These are phyloP conservation scores for Phoeniculus purpureus DNA, from an alignment of 2,797 vertebrate genomes.

Conservation along the genomic window DNA sequence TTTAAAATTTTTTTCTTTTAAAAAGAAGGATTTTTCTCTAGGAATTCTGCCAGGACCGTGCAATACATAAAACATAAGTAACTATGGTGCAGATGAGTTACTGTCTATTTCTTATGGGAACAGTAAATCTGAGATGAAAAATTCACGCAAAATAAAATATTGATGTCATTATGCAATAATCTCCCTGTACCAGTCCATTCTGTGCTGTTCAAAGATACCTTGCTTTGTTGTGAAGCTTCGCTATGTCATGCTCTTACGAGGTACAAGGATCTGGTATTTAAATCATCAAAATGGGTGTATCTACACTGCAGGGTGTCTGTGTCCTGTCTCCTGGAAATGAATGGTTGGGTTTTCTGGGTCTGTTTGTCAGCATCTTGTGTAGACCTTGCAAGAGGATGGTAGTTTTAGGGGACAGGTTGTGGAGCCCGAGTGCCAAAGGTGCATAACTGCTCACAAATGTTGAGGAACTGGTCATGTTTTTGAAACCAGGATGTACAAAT, in stretches of 20 bases:
- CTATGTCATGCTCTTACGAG: not conserved
- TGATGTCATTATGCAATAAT: slow-evolving; percentile 69
- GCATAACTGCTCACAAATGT: not conserved
- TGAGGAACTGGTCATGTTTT: rapidly evolving
- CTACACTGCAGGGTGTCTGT: not conserved
- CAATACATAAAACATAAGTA: slow-evolving; percentile 59
- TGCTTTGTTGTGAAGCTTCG: slow-evolving; percentile 1
- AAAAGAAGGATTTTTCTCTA: slow-evolving; percentile 25
- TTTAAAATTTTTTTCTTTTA: not conserved
- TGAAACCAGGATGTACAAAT: not conserved
- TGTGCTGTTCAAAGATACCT: not conserved
- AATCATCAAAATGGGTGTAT: not conserved
- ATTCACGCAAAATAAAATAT: slow-evolving; percentile 76
- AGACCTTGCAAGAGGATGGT: not conserved
- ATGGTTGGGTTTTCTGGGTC: not conserved
- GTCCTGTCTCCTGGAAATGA: not conserved
- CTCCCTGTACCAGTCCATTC: not conserved
- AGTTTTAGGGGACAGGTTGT: not conserved
- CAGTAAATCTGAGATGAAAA: slow-evolving; percentile 74
- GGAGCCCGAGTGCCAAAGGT: not conserved
- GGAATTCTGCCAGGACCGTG: slow-evolving; percentile 25
- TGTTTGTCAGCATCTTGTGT: rapidly evolving
- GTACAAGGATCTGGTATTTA: not conserved
- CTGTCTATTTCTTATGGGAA: slow-evolving; percentile 70
- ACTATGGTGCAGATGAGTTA: slow-evolving; percentile 52